Conservation (phyloP, 2,888 invertebrate species). For the Bursaphelenchus okinawaensis region DNA sequence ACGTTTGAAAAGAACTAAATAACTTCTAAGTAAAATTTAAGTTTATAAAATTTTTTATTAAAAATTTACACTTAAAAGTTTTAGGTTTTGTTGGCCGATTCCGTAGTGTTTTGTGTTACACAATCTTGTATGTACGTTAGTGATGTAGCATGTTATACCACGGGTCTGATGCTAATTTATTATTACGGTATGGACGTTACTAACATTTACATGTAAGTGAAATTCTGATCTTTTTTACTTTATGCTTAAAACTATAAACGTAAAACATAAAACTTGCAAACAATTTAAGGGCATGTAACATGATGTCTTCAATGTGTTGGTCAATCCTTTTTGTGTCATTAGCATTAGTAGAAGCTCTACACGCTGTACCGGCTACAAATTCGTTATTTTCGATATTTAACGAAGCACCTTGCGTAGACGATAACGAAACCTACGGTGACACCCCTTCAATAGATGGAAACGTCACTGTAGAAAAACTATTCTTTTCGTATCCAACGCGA, state of each 20-base stretch:
- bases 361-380: constrained; percentile 20
- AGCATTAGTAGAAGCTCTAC: constrained; percentile 19
- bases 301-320: constrained; percentile 11
- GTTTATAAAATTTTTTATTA: not conserved
- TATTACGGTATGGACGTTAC: constrained; percentile 1
- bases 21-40: not conserved
- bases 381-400: constrained; percentile 14
- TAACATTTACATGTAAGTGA: not conserved
- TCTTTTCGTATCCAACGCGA: constrained; percentile 59
- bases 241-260: not conserved
- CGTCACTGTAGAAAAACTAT: constrained; percentile 3
- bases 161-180: constrained; percentile 18
- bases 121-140: constrained; percentile 22
- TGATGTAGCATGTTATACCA: constrained; percentile 17
- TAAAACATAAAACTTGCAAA: not conserved
- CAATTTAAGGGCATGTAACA: constrained; percentile 17
- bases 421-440: not conserved
- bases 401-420: not conserved
- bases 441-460: not conserved
- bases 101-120: constrained; percentile 21
- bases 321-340: constrained; percentile 18
- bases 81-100: constrained; percentile 15
- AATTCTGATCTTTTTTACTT: constrained; percentile 2
- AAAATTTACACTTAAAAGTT: not conserved
- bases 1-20: not conserved